phyloP scores from a whole-genome alignment of 2,797 vertebrate species.

The Enteromius afrohamiltoni region DNA sequence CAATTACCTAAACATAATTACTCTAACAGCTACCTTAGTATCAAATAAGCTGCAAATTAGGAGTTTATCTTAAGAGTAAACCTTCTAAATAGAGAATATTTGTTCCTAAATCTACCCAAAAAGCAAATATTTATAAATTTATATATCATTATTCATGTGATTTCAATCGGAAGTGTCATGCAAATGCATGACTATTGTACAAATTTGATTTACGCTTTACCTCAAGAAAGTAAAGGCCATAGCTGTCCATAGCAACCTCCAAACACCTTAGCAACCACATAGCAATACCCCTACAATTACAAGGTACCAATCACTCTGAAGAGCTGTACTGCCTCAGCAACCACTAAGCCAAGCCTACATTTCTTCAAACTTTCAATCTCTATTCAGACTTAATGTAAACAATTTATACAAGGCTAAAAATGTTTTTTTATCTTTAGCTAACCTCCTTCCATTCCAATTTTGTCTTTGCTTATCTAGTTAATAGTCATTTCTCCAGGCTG shows the following conservation, averaged over 20 bases:
- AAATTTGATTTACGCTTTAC: background rate
- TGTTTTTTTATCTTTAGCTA: background rate
- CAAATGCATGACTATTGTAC: background rate
- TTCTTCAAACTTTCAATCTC: background rate
- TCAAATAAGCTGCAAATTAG: background rate
- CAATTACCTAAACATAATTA: no score
- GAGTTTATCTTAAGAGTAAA: background rate
- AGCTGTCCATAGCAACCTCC: background rate
- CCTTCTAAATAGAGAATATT: background rate
- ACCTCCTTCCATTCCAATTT: slow-evolving; percentile 6
- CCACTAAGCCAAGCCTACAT: background rate
- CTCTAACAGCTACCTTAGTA: background rate
- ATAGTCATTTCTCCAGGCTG: slow-evolving; percentile 42
- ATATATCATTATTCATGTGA: slow-evolving; percentile 53
- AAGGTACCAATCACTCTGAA: background rate
- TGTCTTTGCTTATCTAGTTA: slow-evolving; percentile 45
- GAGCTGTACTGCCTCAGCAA: background rate
- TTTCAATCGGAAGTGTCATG: slow-evolving; percentile 32
- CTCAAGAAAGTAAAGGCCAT: background rate
- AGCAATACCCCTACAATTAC: background rate
- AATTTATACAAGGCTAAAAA: background rate
- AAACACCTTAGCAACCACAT: background rate
- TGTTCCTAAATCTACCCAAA: background rate
- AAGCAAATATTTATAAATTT: background rate
- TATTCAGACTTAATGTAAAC: background rate